Evolutionary conservation across 2,888 invertebrate genomes (phyloP), one percentile per base, ranked within the genome.

Genomic region (Choristoneura rosaceana): DNA sequence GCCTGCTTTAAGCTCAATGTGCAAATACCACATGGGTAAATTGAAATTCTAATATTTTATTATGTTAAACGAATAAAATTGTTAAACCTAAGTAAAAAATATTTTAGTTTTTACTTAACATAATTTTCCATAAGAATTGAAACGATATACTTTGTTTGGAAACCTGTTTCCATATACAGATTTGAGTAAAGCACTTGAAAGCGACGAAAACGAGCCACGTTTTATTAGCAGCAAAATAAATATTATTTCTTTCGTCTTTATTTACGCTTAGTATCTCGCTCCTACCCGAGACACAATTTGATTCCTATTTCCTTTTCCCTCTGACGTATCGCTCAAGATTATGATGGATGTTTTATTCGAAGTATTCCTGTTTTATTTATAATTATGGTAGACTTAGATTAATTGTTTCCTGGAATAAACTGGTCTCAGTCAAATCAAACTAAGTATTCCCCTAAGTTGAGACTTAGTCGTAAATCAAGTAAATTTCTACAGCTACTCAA

Each of bases 281-380:
- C 14, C 38, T 70, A 38, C 17, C 38, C 9, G 58, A 25, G 50
- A 33, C 58, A 59, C 45, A 59, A 77, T 82, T 79, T 78, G 74
- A 80, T 83, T 79, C 81, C 63, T 77, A 76, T 80, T 80, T 81
- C 75, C 78, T 77, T 77, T 79, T 79, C 79, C 75, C 78, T 80
- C 81, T 85, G 82, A 82, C 81, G 75, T 79, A 78, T 78, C 74
- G 76, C 74, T 71, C 70, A 74, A 74, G 78, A 81, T 79, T 73
- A 78, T 43, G 41, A 62, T 43, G 43, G 41, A 69, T 61, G 38
- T 69, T 50, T 33, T 41, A 38, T 41, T 47, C 33, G 7, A 62
- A 43, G 5, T 59, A n/a, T 59, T 41, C 17, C 52, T 38, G 15
- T 10, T 17, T 43, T 59, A 59, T 3, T 17, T 52, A 47, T 47